phyloP scores from a whole-genome alignment of 2,888 invertebrate species.

The Acanthosepion esculentum region DNA sequence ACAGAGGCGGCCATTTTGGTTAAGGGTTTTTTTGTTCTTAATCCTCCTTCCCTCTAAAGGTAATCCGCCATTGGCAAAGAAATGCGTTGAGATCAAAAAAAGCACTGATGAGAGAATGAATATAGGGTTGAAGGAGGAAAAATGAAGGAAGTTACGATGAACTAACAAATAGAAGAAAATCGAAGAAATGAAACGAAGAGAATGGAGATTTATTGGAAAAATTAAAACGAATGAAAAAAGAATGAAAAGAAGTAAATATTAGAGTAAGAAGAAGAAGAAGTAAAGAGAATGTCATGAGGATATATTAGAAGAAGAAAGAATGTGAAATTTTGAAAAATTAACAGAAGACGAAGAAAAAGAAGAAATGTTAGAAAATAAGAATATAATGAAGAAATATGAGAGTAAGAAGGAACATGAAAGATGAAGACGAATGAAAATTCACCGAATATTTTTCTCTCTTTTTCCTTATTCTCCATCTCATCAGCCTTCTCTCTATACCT shows the following conservation, averaged over 20 bases:
- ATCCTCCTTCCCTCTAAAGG: not conserved
- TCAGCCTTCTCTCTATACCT: too few species aligned
- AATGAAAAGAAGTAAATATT: too few species aligned
- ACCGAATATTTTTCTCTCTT: too few species aligned
- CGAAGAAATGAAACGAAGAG: not conserved
- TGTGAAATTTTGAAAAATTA: not conserved
- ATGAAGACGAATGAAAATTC: too few species aligned
- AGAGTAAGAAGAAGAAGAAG: too few species aligned
- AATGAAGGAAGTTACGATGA: not conserved
- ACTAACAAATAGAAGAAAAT: not conserved
- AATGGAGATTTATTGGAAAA: not conserved
- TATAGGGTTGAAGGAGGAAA: not conserved
- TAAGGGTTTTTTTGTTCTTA: not conserved
- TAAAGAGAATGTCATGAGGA: not conserved
- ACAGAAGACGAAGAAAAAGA: not conserved
- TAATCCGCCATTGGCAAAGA: not conserved
- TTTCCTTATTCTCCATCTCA: too few species aligned
- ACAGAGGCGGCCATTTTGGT: not conserved
- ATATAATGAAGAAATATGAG: not conserved
- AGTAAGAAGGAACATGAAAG: not conserved
- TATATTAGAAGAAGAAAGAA: not conserved
- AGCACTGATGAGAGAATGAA: not conserved
- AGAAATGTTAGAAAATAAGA: not conserved
- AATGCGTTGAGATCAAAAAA: not conserved
- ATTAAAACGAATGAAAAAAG: too few species aligned